A percentile compares a stretch with the other conserved stretches of the same genome.
phyloP scores from a whole-genome alignment of 2,888 invertebrate genomes.

The Antitype chi region DNA sequence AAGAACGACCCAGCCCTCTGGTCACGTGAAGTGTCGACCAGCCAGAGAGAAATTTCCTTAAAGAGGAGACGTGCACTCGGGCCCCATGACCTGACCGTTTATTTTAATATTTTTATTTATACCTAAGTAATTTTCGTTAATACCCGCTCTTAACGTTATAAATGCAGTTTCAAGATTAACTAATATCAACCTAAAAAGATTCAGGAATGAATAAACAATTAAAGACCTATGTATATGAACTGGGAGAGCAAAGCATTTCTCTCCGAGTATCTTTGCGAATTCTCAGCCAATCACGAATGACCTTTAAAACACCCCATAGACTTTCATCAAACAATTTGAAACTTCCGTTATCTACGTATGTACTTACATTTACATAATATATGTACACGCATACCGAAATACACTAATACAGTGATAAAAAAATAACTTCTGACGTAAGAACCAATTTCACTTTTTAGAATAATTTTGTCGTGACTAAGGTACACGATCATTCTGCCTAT shows the following conservation, averaged over 20 bases:
- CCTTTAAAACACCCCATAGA: constrained; percentile 15
- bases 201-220: background rate
- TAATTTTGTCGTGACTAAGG: constrained; percentile 60
- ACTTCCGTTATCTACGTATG: constrained; percentile 35
- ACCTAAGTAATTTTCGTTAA: no score
- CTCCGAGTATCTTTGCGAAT: background rate
- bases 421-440: constrained; percentile 48
- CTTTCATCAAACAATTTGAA: constrained; percentile 46
- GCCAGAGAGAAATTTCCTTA: no score
- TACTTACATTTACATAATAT: constrained; percentile 46
- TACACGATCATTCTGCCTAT: constrained; percentile 48
- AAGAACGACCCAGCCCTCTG: no score
- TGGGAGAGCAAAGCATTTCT: background rate
- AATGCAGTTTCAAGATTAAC: background rate
- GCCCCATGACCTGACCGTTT: no score
- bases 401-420: constrained; percentile 30
- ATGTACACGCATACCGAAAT: constrained; percentile 23
- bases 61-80: no score
- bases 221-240: background rate
- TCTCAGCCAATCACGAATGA: constrained; percentile 1
- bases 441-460: constrained; percentile 67
- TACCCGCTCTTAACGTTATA: background rate
- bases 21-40: no score
- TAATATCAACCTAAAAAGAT: background rate
- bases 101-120: no score